These are phyloP conservation scores for Protophormia terraenovae DNA, from an alignment of 2,888 invertebrate species.

Conservation along the genomic window DNA sequence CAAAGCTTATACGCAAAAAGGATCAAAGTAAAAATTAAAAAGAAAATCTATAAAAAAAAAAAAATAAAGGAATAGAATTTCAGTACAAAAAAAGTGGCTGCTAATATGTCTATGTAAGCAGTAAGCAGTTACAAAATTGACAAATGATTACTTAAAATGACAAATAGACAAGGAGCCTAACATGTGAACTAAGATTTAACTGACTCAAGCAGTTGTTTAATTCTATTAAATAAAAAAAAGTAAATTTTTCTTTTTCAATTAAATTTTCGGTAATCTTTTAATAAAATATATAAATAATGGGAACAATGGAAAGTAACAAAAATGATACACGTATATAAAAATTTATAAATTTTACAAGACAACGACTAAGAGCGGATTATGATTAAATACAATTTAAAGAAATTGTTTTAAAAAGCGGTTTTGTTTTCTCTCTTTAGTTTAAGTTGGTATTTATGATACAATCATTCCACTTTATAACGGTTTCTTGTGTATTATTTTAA, in stretches of 20 bases:
- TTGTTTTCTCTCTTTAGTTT: conserved; percentile 13
- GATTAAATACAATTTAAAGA: conserved; percentile 59
- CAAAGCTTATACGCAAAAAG: conserved; percentile 19
- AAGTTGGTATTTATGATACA: conserved; percentile 42
- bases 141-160: background rate
- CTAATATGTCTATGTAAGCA: background rate
- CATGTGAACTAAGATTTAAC: background rate
- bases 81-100: background rate
- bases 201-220: background rate
- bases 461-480: conserved; percentile 5
- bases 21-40: conserved; percentile 9
- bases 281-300: background rate
- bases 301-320: background rate
- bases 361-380: conserved; percentile 34
- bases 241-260: background rate
- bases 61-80: background rate
- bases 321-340: conserved; percentile 1
- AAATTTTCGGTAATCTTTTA: background rate
- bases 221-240: too few relatives aligned
- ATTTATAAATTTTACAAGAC: background rate
- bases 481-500: background rate
- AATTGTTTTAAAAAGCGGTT: conserved; percentile 27
- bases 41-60: background rate
- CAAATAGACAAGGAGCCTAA: background rate
- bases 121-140: background rate